Conservation (phyloP, 2,888 invertebrate species). For the Scaptomyza parva region DNA sequence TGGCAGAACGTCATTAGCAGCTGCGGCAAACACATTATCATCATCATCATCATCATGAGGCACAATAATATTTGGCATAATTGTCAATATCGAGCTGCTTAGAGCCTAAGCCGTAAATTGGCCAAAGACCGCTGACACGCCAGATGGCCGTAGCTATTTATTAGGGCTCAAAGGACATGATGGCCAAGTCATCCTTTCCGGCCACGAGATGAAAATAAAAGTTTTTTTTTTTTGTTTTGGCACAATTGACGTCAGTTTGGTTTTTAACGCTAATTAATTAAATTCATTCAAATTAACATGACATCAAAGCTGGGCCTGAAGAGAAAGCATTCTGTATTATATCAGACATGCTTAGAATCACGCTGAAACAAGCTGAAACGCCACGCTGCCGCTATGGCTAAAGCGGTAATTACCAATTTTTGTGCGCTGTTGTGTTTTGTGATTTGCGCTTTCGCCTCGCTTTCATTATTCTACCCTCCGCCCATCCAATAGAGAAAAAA, state of each 20-base stretch:
- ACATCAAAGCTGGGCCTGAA: slow-evolving; percentile 33
- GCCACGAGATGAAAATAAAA: slow-evolving; percentile 19
- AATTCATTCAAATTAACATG: slow-evolving; percentile 80
- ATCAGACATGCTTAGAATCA: slow-evolving; percentile 5
- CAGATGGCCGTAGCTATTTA: slow-evolving; percentile 59
- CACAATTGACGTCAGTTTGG: slow-evolving; percentile 74
- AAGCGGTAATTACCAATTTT: slow-evolving; percentile 69
- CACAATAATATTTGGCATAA: slow-evolving; percentile 67
- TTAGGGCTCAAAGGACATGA: slow-evolving; percentile 35
- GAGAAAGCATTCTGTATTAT: slow-evolving; percentile 6
- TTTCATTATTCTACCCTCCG: too few species aligned
- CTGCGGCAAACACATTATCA: slow-evolving; percentile 58
- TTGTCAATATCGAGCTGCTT: slow-evolving; percentile 70
- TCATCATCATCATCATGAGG: slow-evolving; percentile 54
- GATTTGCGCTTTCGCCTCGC: slow-evolving; percentile 62
- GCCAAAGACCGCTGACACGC: slow-evolving; percentile 36
- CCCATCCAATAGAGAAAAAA: slow-evolving; percentile 36
- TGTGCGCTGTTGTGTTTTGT: slow-evolving; percentile 64
- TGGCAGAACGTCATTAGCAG: slow-evolving; percentile 67
- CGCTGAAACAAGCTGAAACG: background rate
- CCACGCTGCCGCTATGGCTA: background rate
- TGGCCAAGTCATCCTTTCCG: slow-evolving; percentile 31
- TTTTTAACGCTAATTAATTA: slow-evolving; percentile 80
- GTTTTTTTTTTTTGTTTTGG: slow-evolving; percentile 34
- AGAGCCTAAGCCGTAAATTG: slow-evolving; percentile 63